Conservation (phyloP, 2,888 invertebrate species). For the Kuschelorhynchus macadamiae region DNA sequence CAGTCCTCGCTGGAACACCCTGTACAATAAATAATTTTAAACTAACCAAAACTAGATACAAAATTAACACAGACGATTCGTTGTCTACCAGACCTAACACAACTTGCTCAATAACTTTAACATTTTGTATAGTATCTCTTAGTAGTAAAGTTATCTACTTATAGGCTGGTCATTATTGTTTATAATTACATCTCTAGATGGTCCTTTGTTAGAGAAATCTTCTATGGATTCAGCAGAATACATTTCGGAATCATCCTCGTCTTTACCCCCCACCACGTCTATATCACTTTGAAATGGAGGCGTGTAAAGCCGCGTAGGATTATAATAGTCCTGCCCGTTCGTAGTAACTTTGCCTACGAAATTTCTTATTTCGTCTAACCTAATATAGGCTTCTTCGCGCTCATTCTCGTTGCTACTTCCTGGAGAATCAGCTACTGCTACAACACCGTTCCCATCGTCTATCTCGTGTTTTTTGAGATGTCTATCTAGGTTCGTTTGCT, state of each 20-base stretch:
- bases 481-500: conserved; percentile 98
- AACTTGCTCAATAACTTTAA: conserved; percentile 3
- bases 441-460: conserved; percentile 80
- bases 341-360: conserved; percentile 88
- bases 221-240: conserved; percentile 62
- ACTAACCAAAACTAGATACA: conserved; percentile 32
- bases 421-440: conserved; percentile 82
- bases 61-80: conserved; percentile 45
- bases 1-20: too few species aligned
- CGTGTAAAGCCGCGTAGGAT: conserved; percentile 68
- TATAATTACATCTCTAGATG: conserved; percentile 71
- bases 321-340: conserved; percentile 64
- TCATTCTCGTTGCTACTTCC: conserved; percentile 87
- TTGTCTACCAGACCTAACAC: conserved; percentile 21
- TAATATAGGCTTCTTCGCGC: conserved; percentile 77
- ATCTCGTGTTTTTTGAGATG: conserved; percentile 98
- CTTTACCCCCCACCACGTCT: conserved; percentile 70
- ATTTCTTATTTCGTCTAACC: conserved; percentile 90
- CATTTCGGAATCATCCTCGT: conserved; percentile 69
- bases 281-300: conserved; percentile 68
- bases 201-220: conserved; percentile 64
- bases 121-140: background rate
- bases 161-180: conserved; percentile 76
- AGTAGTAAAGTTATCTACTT: conserved; percentile 63
- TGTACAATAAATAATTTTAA: conserved; percentile 32